Evolutionary conservation across 2,888 invertebrate species (phyloP).

Genomic region (Lamellibrachia columna): DNA sequence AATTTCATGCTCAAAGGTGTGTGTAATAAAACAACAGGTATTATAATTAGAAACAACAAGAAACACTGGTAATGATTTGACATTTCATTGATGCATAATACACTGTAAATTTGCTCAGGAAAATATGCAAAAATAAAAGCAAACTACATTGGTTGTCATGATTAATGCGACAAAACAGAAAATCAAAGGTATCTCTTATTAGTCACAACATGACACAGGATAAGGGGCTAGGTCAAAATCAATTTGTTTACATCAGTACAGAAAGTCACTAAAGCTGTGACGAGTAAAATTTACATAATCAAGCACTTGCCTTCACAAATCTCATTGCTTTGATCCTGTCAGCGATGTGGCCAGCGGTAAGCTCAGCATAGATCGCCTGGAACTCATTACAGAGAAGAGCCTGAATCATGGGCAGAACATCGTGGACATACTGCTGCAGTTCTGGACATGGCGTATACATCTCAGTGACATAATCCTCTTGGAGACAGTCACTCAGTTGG

Average conservation of each 20-base stretch:
- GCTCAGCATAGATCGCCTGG: conserved; percentile 46
- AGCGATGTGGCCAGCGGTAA: conserved; percentile 40
- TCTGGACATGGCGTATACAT: conserved; percentile 49
- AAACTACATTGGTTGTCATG: not conserved
- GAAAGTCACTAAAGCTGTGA: not conserved
- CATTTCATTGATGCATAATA: too few relatives aligned
- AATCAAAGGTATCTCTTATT: not conserved
- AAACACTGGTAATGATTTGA: not conserved
- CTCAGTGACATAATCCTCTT: conserved; percentile 45
- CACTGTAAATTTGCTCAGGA: too few relatives aligned
- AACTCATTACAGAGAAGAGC: conserved; percentile 46
- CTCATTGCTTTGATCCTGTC: conserved; percentile 39
- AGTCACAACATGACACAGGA: too few relatives aligned
- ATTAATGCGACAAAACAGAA: not conserved
- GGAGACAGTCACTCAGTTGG: conserved; percentile 49
- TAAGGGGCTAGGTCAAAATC: not conserved
- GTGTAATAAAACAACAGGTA: not conserved
- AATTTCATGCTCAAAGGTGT: not conserved
- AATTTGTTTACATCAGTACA: not conserved
- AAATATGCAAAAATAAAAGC: not conserved
- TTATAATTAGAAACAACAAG: not conserved
- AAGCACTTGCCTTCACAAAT: conserved; percentile 37
- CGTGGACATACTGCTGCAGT: conserved; percentile 51
- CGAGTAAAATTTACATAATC: not conserved
- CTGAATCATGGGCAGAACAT: conserved; percentile 54